A percentile compares a stretch with the other conserved stretches of the same genome.
Evolutionary conservation across 2,113 vertebrate genomes (phyloP).

Genomic region (Mormyrus iriodes): DNA sequence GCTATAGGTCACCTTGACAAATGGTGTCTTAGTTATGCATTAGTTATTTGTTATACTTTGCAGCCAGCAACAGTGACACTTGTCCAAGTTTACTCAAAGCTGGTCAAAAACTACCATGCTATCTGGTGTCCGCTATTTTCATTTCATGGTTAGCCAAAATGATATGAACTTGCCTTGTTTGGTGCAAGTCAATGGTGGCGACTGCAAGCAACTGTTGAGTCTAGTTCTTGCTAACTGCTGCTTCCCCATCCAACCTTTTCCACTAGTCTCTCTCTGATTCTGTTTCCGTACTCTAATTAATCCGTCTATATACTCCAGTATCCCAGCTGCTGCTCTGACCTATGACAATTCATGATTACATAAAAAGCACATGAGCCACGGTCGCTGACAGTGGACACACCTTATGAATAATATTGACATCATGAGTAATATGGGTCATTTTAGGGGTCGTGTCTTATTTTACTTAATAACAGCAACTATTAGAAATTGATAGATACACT

Average conservation of each 20-base stretch:
- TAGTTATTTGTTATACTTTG: background rate
- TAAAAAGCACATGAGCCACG: background rate
- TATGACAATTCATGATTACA: background rate
- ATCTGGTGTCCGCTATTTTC: background rate
- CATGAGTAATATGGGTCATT: background rate
- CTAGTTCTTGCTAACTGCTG: background rate
- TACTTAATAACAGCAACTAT: conserved; percentile 8
- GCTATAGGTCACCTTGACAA: background rate
- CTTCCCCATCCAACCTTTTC: background rate
- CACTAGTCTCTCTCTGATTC: background rate
- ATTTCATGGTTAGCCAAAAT: background rate
- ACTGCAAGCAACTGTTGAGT: background rate
- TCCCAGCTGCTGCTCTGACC: background rate
- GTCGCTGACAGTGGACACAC: too few species aligned
- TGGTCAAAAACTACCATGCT: background rate
- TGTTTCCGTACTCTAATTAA: background rate
- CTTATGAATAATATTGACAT: background rate
- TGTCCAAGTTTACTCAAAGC: background rate
- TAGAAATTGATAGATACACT: background rate
- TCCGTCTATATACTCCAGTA: background rate
- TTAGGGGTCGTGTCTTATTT: background rate
- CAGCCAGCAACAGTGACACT: background rate
- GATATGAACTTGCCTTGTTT: background rate
- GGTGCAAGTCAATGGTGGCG: background rate
- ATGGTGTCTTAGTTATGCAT: background rate